Percentiles rank a stretch among this genome's conserved stretches.
These are phyloP conservation scores for Macrophya alboannulata DNA, from an alignment of 2,888 invertebrate species.

Conservation along the genomic window DNA sequence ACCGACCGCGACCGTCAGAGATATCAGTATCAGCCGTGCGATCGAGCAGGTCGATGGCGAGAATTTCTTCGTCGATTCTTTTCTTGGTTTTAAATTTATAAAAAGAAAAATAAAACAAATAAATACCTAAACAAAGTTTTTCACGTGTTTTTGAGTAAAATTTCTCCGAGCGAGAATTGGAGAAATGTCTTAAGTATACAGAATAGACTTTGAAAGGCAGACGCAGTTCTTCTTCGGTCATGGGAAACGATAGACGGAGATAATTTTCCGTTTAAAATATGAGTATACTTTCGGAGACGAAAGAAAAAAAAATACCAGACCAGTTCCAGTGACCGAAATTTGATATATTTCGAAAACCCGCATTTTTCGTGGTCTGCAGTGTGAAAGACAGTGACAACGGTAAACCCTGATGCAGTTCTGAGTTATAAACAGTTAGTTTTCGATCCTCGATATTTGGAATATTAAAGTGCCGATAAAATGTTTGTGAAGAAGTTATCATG, in stretches of 20 bases:
- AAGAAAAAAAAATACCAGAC: background rate
- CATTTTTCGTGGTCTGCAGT: background rate
- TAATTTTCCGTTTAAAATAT: background rate
- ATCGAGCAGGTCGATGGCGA: slow-evolving; percentile 62
- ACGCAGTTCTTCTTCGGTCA: background rate
- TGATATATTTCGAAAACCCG: background rate
- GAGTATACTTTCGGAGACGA: background rate
- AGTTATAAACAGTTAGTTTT: background rate
- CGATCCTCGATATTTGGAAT: background rate
- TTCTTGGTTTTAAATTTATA: background rate
- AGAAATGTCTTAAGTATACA: background rate
- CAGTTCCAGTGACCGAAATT: background rate
- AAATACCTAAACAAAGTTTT: background rate
- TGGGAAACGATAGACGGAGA: background rate
- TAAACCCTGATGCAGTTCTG: background rate
- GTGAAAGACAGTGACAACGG: background rate
- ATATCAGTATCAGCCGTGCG: slow-evolving; percentile 77
- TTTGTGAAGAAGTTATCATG: slow-evolving; percentile 39
- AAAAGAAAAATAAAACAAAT: background rate
- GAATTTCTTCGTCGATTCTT: background rate
- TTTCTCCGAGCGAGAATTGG: background rate
- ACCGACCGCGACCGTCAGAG: slow-evolving; percentile 61
- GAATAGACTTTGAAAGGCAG: background rate
- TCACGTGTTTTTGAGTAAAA: background rate
- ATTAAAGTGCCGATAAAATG: slow-evolving; percentile 26